phyloP scores from a whole-genome alignment of 2,888 invertebrate species.

The Malacosoma neustria region DNA sequence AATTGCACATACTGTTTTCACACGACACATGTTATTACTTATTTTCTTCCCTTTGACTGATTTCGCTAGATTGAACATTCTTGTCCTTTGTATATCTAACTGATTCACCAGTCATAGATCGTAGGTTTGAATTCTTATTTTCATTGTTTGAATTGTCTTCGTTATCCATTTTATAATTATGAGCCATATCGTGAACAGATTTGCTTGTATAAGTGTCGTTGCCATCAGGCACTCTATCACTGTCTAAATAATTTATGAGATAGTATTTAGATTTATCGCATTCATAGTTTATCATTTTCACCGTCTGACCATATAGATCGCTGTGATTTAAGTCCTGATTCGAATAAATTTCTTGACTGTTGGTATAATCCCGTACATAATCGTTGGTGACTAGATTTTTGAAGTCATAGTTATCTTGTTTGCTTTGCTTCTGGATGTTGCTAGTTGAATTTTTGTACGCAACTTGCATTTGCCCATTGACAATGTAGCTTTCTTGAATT shows the following conservation, averaged over 20 bases:
- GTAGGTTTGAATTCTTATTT: conserved; percentile 10
- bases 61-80: conserved; percentile 5
- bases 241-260: conserved; percentile 24
- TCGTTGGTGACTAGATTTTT: conserved; percentile 42
- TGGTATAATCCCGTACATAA: conserved; percentile 25
- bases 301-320: conserved; percentile 17
- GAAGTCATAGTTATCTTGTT: conserved; percentile 38
- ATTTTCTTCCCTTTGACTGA: conserved; percentile 14
- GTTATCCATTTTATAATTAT: conserved; percentile 16
- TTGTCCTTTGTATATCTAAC: neutral
- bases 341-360: conserved; percentile 21
- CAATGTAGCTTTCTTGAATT: conserved; percentile 17
- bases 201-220: conserved; percentile 4
- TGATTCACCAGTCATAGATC: conserved; percentile 7
- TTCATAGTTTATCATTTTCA: conserved; percentile 26
- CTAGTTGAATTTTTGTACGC: conserved; percentile 15
- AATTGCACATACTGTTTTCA: too few relatives aligned
- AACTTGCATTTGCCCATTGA: conserved; percentile 20
- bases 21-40: too few relatives aligned
- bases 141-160: conserved; percentile 16
- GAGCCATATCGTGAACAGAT: neutral
- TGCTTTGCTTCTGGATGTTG: conserved; percentile 14
- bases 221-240: conserved; percentile 12
- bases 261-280: conserved; percentile 34
- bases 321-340: conserved; percentile 19